Percentiles rank a stretch among this genome's conserved stretches.
Evolutionary conservation across 2,888 invertebrate species (phyloP).

Genomic region (Lasioglossum morio): DNA sequence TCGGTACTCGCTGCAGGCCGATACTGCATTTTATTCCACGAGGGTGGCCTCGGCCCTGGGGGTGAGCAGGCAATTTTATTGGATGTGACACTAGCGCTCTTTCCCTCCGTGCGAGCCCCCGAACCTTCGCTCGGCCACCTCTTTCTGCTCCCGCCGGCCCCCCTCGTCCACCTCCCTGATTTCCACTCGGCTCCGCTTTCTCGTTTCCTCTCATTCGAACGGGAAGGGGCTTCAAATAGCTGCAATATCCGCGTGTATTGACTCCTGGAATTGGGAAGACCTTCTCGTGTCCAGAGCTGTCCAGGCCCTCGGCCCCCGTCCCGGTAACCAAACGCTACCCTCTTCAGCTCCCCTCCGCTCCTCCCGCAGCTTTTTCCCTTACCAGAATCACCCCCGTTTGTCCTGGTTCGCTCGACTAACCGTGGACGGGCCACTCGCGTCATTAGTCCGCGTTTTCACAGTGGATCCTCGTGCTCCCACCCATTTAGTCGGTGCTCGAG

Average conservation of each 20-base stretch:
- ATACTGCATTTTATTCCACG: constrained; percentile 77
- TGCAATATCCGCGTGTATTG: constrained; percentile 80
- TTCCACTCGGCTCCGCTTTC: constrained; percentile 40
- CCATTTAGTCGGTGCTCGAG: constrained; percentile 9
- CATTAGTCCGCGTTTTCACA: constrained; percentile 61
- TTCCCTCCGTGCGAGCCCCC: constrained; percentile 59
- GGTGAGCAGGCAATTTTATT: constrained; percentile 78
- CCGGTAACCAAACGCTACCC: constrained; percentile 67
- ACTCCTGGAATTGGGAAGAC: constrained; percentile 79
- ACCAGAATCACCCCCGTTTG: constrained; percentile 9
- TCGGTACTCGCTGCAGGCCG: constrained; percentile 72
- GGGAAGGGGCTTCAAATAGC: constrained; percentile 78
- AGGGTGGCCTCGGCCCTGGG: constrained; percentile 69
- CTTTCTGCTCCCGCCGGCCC: constrained; percentile 33
- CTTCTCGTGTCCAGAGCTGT: constrained; percentile 69
- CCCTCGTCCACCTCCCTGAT: constrained; percentile 20
- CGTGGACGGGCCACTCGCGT: constrained; percentile 61
- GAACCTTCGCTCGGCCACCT: constrained; percentile 61
- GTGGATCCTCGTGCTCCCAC: constrained; percentile 15
- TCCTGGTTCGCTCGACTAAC: constrained; percentile 35
- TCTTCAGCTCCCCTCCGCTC: constrained; percentile 37
- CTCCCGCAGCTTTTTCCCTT: background rate
- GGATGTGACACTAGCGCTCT: constrained; percentile 77
- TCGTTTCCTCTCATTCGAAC: constrained; percentile 65
- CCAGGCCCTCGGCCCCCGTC: constrained; percentile 51